phyloP scores from a whole-genome alignment of 2,113 vertebrate genomes.

The Poicephalus meyeri region DNA sequence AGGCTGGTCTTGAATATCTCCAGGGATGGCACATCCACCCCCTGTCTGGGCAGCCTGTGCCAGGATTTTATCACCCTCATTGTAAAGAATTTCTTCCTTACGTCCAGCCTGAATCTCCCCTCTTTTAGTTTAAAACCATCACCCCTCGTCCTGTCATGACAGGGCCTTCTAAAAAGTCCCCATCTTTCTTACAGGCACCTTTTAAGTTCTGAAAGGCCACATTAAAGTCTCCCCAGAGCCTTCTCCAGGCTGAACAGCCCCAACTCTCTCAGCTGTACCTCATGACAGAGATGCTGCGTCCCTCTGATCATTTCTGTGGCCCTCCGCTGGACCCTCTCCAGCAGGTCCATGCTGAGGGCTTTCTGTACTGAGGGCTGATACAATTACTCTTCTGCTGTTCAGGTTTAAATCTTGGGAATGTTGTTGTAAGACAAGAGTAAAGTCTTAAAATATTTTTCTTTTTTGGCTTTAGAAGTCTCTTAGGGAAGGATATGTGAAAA shows the following conservation, averaged over 20 bases:
- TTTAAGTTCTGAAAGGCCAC: not conserved
- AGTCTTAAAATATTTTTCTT: not conserved
- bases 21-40: not conserved
- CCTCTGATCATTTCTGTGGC: not conserved
- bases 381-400: not conserved
- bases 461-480: not conserved
- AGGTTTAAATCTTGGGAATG: not conserved
- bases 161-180: not conserved
- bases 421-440: not conserved
- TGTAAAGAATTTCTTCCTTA: not conserved
- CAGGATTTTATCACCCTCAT: not conserved
- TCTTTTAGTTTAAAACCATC: not conserved
- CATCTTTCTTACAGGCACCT: not conserved
- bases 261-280: not conserved
- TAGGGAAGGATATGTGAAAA: not conserved
- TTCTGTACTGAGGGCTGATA: not conserved
- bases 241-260: not conserved
- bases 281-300: not conserved
- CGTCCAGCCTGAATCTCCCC: not conserved
- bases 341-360: not conserved
- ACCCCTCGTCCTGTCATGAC: not conserved
- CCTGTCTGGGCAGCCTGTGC: not conserved
- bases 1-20: not conserved
- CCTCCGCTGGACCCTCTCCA: not conserved
- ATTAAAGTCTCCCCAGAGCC: not conserved